phyloP scores from a whole-genome alignment of 2,113 vertebrate genomes.

The Pica pica region DNA sequence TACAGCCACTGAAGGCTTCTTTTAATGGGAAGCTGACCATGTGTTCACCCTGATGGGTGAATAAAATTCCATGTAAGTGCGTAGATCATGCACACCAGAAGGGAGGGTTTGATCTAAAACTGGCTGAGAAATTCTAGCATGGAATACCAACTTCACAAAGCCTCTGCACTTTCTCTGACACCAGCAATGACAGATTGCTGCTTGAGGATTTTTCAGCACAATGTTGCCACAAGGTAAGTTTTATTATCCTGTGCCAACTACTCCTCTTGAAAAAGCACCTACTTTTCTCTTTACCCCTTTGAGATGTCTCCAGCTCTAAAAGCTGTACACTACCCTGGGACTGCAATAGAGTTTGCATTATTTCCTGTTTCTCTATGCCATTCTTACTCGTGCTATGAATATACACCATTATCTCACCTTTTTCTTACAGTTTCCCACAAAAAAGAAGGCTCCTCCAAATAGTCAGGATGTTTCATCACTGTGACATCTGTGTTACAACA shows the following conservation, averaged over 20 bases:
- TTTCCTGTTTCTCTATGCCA: neutral
- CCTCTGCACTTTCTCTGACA: neutral
- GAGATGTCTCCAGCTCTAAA: neutral
- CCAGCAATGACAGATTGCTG: neutral
- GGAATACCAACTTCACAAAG: neutral
- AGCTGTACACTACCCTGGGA: neutral
- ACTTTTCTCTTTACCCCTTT: neutral
- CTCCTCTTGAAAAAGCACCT: neutral
- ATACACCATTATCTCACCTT: neutral
- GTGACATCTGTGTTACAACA: neutral
- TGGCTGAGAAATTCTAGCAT: neutral
- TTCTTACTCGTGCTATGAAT: neutral
- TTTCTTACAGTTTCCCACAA: neutral
- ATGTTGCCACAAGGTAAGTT: neutral
- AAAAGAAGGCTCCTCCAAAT: neutral
- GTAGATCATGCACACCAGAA: neutral
- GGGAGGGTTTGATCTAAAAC: neutral
- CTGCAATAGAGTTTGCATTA: neutral
- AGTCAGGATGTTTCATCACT: neutral
- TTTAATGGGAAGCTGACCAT: neutral
- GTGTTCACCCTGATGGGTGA: neutral
- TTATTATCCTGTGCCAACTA: neutral
- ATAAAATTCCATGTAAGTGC: neutral
- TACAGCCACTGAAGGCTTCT: neutral
- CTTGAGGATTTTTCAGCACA: neutral